Percentiles rank a stretch among this genome's conserved stretches.
Evolutionary conservation across 2,113 vertebrate species (phyloP).

Genomic region (Caranx ignobilis): DNA sequence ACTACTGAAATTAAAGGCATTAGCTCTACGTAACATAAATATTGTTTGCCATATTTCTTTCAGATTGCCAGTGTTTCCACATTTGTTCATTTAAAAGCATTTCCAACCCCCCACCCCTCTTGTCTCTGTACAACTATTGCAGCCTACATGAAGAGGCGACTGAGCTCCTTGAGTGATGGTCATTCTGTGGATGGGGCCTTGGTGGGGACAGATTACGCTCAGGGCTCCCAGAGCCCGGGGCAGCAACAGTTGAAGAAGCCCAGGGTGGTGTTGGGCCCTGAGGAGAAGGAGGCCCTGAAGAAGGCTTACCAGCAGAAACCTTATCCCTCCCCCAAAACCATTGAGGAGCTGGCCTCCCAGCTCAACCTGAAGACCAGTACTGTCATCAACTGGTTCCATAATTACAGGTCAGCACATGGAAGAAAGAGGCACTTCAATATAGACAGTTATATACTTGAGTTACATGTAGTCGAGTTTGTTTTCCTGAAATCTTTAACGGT

Average conservation of each 20-base stretch:
- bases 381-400: constrained; percentile 99
- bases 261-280: constrained; percentile 93
- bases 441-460: neutral
- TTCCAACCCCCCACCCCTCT: neutral
- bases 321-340: constrained; percentile 97
- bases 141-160: constrained; percentile 97
- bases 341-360: constrained; percentile 97
- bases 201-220: constrained; percentile 88
- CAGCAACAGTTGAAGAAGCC: constrained; percentile 96
- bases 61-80: no score
- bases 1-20: no score
- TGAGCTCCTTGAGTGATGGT: constrained; percentile 94
- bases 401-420: constrained; percentile 91
- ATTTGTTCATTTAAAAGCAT: neutral
- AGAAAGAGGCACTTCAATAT: neutral
- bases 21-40: neutral
- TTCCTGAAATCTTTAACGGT: neutral
- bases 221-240: constrained; percentile 91
- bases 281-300: constrained; percentile 96
- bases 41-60: neutral
- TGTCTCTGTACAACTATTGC: constrained; percentile 39
- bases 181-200: constrained; percentile 89
- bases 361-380: constrained; percentile 99
- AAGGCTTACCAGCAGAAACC: constrained; percentile 96
- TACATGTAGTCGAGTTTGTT: neutral